Evolutionary conservation across 2,797 vertebrate species (phyloP).

Genomic region (Limnodromus scolopaceus): DNA sequence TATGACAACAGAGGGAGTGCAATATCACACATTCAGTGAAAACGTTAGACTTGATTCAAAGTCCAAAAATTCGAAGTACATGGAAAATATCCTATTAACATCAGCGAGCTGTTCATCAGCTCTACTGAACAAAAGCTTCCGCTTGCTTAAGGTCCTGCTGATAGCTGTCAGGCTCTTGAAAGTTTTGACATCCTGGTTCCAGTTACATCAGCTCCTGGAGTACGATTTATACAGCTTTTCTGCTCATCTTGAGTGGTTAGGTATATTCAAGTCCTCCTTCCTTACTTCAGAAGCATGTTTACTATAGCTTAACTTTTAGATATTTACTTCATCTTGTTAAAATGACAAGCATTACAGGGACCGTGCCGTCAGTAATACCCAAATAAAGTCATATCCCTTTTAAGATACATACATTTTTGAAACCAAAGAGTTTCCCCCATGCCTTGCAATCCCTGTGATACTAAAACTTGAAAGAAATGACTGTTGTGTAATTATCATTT

Average conservation of each 20-base stretch:
- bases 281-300: not conserved
- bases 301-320: not conserved
- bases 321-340: not conserved
- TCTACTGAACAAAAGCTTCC: slow-evolving; percentile 29
- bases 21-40: slow-evolving; percentile 54
- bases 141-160: not conserved
- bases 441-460: not conserved
- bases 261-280: not conserved
- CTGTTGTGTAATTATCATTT: not conserved
- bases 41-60: slow-evolving; percentile 20
- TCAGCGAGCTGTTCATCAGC: not conserved
- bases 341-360: not conserved
- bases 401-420: not conserved
- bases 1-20: slow-evolving; percentile 17
- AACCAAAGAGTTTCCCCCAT: not conserved
- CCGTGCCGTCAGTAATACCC: not conserved
- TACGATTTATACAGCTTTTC: not conserved
- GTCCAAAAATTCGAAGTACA: not conserved
- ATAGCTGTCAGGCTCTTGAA: not conserved
- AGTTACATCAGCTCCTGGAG: not conserved
- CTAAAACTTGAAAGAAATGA: not conserved
- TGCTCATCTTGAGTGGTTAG: not conserved
- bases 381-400: not conserved
- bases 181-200: not conserved
- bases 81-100: slow-evolving; percentile 43